phyloP scores from a whole-genome alignment of 2,888 invertebrate genomes.

The Pheosia tremula region DNA sequence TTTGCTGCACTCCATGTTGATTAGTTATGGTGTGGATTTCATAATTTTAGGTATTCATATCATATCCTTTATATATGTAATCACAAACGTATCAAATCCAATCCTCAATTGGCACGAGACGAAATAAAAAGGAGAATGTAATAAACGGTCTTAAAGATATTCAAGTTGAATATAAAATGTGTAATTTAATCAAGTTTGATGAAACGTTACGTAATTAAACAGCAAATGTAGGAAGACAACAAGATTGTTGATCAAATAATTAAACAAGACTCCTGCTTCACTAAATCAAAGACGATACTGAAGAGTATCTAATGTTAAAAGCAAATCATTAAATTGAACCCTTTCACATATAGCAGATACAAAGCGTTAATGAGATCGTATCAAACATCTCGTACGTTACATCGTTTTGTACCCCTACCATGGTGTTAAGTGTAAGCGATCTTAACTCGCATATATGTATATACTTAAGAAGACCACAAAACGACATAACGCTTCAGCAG shows the following conservation, averaged over 20 bases:
- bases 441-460: too few relatives aligned
- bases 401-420: neutral
- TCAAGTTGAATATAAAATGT: too few relatives aligned
- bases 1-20: neutral
- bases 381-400: slow-evolving; percentile 17
- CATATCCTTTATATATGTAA: too few relatives aligned
- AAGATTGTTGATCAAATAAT: neutral
- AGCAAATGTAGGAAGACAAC: neutral
- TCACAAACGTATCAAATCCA: too few relatives aligned
- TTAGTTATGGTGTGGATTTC: neutral
- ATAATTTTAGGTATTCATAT: neutral
- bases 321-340: slow-evolving; percentile 17
- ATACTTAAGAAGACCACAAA: too few relatives aligned
- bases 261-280: neutral
- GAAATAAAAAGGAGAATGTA: too few relatives aligned
- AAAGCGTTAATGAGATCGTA: slow-evolving; percentile 24
- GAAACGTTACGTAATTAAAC: too few relatives aligned
- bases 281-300: neutral
- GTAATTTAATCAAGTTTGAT: too few relatives aligned
- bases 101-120: too few relatives aligned
- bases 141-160: too few relatives aligned
- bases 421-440: neutral
- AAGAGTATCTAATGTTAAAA: neutral
- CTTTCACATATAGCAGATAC: slow-evolving; percentile 3
- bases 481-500: too few relatives aligned